Evolutionary conservation across 2,113 vertebrate species (phyloP), one percentile per base, ranked within the genome.

Genomic region (Heteronetta atricapilla): DNA sequence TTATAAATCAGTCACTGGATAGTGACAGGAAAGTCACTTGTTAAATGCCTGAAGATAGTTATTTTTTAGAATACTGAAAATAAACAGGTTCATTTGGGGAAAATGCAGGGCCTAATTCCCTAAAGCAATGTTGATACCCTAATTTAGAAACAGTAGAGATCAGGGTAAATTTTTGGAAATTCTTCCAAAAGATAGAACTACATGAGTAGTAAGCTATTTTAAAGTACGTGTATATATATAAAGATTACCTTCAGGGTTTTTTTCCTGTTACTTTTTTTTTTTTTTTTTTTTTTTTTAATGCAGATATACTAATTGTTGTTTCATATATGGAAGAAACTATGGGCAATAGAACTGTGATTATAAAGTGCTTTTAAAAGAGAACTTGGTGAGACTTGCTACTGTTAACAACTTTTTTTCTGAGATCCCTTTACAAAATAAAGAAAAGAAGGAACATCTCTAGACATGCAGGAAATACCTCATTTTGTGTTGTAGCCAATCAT

Each of bases 391-490:
- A 82, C 67, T 73, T 95, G 74, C 11, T 58, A 13, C 7, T 23
- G 53, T 68, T 60, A 80, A 91, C 7, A 75, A 40, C 4, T 50
- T 53, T 59, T 29, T 67, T 83, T 16, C 25, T 69, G 25, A 88
- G 69, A 92, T 78, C 74, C 14, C 25, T 63, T 83, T 82, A 26
- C 83, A 93, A 96, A 88, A 84, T 58, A 79, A 86, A 79, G 7
- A 55, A 90, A 88, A 69, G 29, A 42, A 79, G 69, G 74, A 95
- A 63, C 90, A 86, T 40, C 36, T 86, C 60, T 26, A 80, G 60
- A 90, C 78, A 87, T 22, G 87, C 36, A 91, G 46, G 18, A 90
- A 95, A 88, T 96, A 67, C 36, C 42, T 31, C 55, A 25, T 1
- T 91, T 95, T 95, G 55, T 89, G 22, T 88, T 70, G 23, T 31